Conservation (phyloP, 2,888 invertebrate genomes). For the Platycheirus rosarum region DNA sequence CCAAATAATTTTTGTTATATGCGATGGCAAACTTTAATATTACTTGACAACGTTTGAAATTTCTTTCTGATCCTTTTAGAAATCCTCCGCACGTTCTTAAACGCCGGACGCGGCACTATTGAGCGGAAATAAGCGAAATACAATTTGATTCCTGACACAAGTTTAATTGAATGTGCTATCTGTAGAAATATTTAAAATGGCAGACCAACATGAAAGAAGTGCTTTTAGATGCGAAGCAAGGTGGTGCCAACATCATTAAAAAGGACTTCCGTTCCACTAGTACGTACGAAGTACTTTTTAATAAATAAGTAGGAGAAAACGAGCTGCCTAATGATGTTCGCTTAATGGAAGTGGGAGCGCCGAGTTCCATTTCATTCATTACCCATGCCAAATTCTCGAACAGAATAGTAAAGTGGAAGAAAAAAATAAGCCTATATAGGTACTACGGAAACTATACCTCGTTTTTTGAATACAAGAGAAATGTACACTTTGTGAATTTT, state of each 20-base stretch:
- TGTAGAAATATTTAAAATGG: constrained; percentile 37
- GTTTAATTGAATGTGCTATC: constrained; percentile 3
- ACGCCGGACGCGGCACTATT: too few relatives aligned
- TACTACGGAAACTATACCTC: constrained; percentile 46
- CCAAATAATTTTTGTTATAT: too few relatives aligned
- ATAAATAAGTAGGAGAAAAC: constrained; percentile 67
- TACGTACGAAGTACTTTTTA: constrained; percentile 60
- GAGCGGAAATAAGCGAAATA: background rate
- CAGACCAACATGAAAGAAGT: constrained; percentile 29
- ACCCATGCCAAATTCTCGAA: constrained; percentile 69
- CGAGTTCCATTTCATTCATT: constrained; percentile 61
- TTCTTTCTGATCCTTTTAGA: too few relatives aligned
- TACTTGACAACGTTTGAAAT: too few relatives aligned
- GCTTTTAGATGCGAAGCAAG: constrained; percentile 45
- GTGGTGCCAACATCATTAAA: constrained; percentile 65
- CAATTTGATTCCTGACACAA: background rate
- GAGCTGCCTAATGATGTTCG: constrained; percentile 69
- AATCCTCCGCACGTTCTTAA: too few relatives aligned
- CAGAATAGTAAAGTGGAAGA: constrained; percentile 59
- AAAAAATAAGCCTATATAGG: constrained; percentile 45
- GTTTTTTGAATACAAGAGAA: constrained; percentile 43
- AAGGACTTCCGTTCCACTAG: constrained; percentile 65
- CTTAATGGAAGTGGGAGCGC: constrained; percentile 60
- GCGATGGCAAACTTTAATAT: too few relatives aligned
- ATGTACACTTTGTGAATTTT: constrained; percentile 71